These are phyloP conservation scores for Agelaius phoeniceus DNA, from an alignment of 2,113 vertebrate species.

Conservation along the genomic window DNA sequence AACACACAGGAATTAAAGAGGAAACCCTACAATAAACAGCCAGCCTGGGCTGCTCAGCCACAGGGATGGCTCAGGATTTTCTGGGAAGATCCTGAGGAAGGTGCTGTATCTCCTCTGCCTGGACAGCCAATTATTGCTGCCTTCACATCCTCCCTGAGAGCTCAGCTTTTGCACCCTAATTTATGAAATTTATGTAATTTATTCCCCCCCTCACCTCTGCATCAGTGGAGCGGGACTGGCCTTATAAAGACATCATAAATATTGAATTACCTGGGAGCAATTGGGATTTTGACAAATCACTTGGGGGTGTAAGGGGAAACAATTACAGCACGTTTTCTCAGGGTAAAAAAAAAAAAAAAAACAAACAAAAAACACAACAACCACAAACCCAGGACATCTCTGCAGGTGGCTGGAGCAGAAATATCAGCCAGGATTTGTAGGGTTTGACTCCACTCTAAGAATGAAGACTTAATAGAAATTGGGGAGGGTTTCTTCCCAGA, in stretches of 20 bases:
- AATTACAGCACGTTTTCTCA: background rate
- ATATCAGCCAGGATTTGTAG: background rate
- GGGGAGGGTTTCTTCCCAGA: background rate
- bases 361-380: background rate
- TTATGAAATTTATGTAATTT: background rate
- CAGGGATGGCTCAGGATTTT: background rate
- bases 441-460: background rate
- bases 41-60: background rate
- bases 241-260: slow-evolving; percentile 21
- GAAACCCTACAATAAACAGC: background rate
- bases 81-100: background rate
- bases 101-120: background rate
- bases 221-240: background rate
- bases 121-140: background rate
- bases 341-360: background rate
- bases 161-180: background rate
- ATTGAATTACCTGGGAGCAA: background rate
- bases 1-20: background rate
- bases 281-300: background rate
- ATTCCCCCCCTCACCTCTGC: background rate
- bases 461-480: rapidly evolving
- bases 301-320: background rate
- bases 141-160: background rate
- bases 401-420: background rate
- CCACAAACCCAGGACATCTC: background rate